These are phyloP conservation scores for Cheilosia impressa DNA, from an alignment of 2,888 invertebrate species.

Conservation along the genomic window DNA sequence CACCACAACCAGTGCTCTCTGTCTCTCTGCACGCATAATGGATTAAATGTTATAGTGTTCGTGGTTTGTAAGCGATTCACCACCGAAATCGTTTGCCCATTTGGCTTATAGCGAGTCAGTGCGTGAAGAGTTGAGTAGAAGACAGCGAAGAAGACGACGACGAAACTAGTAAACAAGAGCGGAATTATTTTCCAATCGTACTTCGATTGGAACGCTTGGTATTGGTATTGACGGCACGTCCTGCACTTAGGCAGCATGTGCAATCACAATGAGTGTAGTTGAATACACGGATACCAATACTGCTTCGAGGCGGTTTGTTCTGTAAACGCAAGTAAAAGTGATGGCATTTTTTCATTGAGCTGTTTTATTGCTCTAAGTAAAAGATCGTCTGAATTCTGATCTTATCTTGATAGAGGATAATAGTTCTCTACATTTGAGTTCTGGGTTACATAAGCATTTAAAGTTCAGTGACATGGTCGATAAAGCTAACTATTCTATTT, in stretches of 20 bases:
- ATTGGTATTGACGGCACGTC: slow-evolving; percentile 70
- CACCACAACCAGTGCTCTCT: slow-evolving; percentile 24
- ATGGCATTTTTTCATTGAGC: not conserved
- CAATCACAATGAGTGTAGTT: slow-evolving; percentile 43
- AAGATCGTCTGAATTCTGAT: not conserved
- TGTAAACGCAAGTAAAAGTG: slow-evolving; percentile 11
- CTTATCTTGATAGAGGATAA: not conserved
- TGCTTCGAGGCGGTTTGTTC: not conserved
- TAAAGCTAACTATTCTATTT: too few species aligned
- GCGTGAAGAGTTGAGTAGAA: slow-evolving; percentile 5
- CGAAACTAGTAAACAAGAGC: slow-evolving; percentile 35
- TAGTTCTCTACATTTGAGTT: not conserved
- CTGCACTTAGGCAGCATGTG: slow-evolving; percentile 39
- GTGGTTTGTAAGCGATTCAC: slow-evolving; percentile 28
- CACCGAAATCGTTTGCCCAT: slow-evolving; percentile 2
- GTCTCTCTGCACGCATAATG: slow-evolving; percentile 6
- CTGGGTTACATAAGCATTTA: not conserved
- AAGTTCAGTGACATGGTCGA: too few species aligned
- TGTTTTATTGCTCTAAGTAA: not conserved
- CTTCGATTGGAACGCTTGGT: slow-evolving; percentile 34
- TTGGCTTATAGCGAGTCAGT: not conserved
- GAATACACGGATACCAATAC: slow-evolving; percentile 7
- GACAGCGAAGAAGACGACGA: slow-evolving; percentile 19
- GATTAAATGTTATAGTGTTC: not conserved
- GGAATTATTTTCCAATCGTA: slow-evolving; percentile 39